These are phyloP conservation scores for Hydrochoerus hydrochaeris DNA, from an alignment of 2,113 vertebrate species.

Conservation along the genomic window DNA sequence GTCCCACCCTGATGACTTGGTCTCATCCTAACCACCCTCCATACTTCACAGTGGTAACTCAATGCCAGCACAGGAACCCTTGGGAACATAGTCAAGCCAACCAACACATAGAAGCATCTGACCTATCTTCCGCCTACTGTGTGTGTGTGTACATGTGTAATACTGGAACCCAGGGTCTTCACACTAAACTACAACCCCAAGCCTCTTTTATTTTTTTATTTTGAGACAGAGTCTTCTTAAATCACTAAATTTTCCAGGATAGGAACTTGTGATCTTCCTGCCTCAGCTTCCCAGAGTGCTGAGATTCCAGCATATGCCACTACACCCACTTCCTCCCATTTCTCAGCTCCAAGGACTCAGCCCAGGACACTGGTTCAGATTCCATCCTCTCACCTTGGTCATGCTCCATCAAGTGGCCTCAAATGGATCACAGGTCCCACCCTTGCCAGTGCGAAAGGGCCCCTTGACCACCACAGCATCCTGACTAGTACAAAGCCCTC, in stretches of 20 bases:
- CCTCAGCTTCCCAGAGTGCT: not conserved
- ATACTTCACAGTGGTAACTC: not conserved
- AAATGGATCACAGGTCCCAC: slow-evolving; percentile 84
- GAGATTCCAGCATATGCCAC: not conserved
- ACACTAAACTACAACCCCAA: not conserved
- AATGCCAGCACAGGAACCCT: not conserved
- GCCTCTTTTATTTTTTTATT: not conserved
- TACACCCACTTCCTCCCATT: not conserved
- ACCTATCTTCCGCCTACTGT: not conserved
- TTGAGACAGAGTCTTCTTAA: not conserved
- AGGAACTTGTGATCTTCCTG: not conserved
- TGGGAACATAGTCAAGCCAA: not conserved
- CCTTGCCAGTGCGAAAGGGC: slow-evolving; percentile 84
- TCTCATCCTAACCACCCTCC: not conserved
- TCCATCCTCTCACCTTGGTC: not conserved
- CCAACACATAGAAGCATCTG: not conserved
- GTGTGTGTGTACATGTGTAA: not conserved
- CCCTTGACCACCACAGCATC: slow-evolving; percentile 82
- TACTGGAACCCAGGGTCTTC: not conserved
- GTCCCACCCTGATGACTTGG: not conserved
- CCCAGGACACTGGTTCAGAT: not conserved
- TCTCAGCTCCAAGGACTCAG: not conserved
- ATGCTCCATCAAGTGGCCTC: not conserved
- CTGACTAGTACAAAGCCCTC: slow-evolving; percentile 86
- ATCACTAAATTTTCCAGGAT: not conserved